Base-by-base conservation (phyloP, 2,797 vertebrate species). In the Poecilia velifera region DNA sequence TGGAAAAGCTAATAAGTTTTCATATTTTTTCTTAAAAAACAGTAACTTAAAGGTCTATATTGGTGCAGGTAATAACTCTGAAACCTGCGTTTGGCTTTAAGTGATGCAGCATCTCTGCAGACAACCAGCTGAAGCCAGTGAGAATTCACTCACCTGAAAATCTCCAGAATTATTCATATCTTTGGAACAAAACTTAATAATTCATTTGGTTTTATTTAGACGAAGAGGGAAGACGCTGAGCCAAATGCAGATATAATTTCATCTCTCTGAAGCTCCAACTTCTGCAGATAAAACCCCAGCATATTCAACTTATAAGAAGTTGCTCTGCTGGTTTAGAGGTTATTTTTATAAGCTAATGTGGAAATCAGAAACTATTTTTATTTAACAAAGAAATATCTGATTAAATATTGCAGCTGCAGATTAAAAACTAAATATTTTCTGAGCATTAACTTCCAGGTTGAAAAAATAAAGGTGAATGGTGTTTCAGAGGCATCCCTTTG, bases 171-270 rank as follows among this genome's bases (percentile, higher is more conserved):
- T 45, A 70, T n/a, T 76, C n/a, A 76, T 79, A 47, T 71, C 75
- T 68, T 47, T 76, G 70, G 47, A 73, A 73, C 55, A 47, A 68
- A 76, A 68, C 36, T 73, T 34, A 76, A 73, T 76, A 66, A 76
- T 76, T 79, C 46, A 82, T 81, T 78, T 80, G 31, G 79, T 76
- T 84, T 80, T 59, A 78, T 83, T 86, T 84, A 77, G 82, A 82
- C 59, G 64, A 76, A 77, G 66, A 72, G 1, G 41, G 55, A 76
- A 79, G 76, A 83, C 28, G 6, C 66, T 81, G 82, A 78, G 80
- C 81, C 76, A 85, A 74, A 82, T 83, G 71, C 45, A 72, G 45
- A 70, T 47, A 51, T 76, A 51, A 41, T 81, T 71, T 31, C 20
- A 64, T 86, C 45, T 41, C 36, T 74, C 68, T 83, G n/a, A 77